These are phyloP conservation scores for Branchellion lobata DNA, from an alignment of 2,888 invertebrate genomes.

Conservation along the genomic window DNA sequence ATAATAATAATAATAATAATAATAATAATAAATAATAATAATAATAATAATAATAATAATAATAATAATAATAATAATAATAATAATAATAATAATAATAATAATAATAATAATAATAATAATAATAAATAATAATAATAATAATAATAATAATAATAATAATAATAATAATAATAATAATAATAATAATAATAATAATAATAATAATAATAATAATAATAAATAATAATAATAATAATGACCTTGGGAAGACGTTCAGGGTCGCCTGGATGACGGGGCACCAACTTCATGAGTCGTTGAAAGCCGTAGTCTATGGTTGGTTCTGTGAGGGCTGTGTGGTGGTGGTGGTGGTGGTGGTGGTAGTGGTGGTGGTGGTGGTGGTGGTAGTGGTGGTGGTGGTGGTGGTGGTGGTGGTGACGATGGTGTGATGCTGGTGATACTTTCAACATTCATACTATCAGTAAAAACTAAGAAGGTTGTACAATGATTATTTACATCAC, in stretches of 20 bases:
- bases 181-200: not conserved
- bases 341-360: too few species aligned
- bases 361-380: too few species aligned
- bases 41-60: constrained; percentile 28
- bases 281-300: constrained; percentile 92
- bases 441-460: too few species aligned
- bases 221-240: not conserved
- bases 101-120: constrained; percentile 29
- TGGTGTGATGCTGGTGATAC: too few species aligned
- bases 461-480: too few species aligned
- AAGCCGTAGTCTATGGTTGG: constrained; percentile 99
- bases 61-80: not conserved
- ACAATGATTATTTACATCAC: too few species aligned
- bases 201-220: too few species aligned
- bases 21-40: constrained; percentile 36
- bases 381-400: too few species aligned
- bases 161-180: not conserved
- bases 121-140: not conserved
- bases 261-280: constrained; percentile 97
- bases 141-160: not conserved
- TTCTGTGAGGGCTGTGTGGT: constrained; percentile 81
- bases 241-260: constrained; percentile 94
- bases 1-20: not conserved
- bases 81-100: constrained; percentile 37
- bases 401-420: too few species aligned